A percentile compares a stretch with the other conserved stretches of the same genome.
phyloP scores from a whole-genome alignment of 2,888 invertebrate genomes.

The Didymodactylos carnosus region DNA sequence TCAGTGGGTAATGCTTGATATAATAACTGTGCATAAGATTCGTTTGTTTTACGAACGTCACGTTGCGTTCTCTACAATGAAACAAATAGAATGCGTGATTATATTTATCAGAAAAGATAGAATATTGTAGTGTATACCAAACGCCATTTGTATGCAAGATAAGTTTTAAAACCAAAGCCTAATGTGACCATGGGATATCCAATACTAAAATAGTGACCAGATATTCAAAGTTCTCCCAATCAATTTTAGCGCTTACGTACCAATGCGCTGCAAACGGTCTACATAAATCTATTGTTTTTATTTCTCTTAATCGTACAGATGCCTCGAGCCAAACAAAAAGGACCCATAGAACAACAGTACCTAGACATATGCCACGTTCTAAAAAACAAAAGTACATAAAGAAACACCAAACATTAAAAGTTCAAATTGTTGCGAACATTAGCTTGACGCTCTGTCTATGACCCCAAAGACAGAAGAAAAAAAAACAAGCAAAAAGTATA shows the following conservation, averaged over 20 bases:
- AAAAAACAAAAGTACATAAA: constrained; percentile 32
- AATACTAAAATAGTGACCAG: constrained; percentile 43
- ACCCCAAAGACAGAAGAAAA: no score
- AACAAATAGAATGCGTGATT: not conserved
- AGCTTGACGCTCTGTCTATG: no score
- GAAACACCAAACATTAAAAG: no score
- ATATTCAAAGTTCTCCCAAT: not conserved
- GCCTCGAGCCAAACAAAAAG: constrained; percentile 82
- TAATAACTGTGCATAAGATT: constrained; percentile 75
- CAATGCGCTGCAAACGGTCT: constrained; percentile 90
- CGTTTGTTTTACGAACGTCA: constrained; percentile 79
- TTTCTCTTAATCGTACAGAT: constrained; percentile 55
- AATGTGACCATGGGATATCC: constrained; percentile 83
- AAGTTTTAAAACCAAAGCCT: constrained; percentile 83
- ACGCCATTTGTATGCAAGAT: constrained; percentile 55
- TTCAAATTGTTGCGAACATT: no score
- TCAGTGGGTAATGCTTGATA: constrained; percentile 67
- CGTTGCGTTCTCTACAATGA: constrained; percentile 52
- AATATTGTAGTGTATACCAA: no score
- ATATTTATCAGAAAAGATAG: no score
- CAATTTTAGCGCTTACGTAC: no score
- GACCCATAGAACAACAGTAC: constrained; percentile 77
- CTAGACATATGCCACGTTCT: constrained; percentile 78
- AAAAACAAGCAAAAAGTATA: no score
- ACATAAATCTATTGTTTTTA: constrained; percentile 66